A percentile compares a stretch with the other conserved stretches of the same genome.
These are phyloP conservation scores for Hippocampus barbouri DNA, from an alignment of 2,113 vertebrate species.

Conservation along the genomic window DNA sequence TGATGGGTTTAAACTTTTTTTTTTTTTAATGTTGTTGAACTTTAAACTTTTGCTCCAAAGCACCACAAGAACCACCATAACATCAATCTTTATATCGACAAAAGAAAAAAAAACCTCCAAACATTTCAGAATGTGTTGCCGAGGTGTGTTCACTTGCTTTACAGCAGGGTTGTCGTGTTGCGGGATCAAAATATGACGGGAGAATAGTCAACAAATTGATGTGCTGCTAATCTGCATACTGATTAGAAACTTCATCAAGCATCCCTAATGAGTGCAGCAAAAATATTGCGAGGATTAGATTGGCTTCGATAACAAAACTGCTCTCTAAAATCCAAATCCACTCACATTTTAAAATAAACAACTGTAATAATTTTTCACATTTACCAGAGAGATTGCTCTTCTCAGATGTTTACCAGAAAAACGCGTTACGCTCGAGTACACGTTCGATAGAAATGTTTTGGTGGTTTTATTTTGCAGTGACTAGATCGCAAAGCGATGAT, in stretches of 20 bases:
- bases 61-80: neutral
- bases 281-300: conserved; percentile 54
- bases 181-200: conserved; percentile 29
- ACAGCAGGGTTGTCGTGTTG: conserved; percentile 15
- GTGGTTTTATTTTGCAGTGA: neutral
- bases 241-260: conserved; percentile 72
- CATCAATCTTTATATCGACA: neutral
- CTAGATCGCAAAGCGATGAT: neutral
- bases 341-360: conserved; percentile 47
- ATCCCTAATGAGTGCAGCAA: conserved; percentile 62
- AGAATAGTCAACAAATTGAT: conserved; percentile 60
- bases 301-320: conserved; percentile 66
- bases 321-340: conserved; percentile 47
- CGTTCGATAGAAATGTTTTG: neutral
- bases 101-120: neutral
- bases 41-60: neutral
- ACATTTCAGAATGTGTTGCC: neutral
- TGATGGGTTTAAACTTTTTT: neutral
- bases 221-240: conserved; percentile 71
- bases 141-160: conserved; percentile 33
- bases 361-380: conserved; percentile 44
- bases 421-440: conserved; percentile 21
- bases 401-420: conserved; percentile 41
- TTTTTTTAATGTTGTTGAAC: neutral
- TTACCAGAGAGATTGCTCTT: conserved; percentile 24